phyloP scores from a whole-genome alignment of 2,113 vertebrate species.

The Sylvia atricapilla region DNA sequence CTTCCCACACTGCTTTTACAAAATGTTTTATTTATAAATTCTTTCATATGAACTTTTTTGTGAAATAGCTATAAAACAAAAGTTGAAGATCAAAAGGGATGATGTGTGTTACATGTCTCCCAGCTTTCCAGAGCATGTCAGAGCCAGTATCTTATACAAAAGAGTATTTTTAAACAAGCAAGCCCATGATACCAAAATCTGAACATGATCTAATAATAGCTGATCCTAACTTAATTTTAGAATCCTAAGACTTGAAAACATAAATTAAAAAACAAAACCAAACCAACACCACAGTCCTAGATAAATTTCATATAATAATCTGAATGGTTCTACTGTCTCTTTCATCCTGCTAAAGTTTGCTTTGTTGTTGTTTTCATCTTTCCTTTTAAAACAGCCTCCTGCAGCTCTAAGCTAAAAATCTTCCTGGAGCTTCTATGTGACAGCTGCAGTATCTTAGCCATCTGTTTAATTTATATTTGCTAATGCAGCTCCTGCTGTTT shows the following conservation, averaged over 20 bases:
- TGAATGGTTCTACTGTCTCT: not conserved
- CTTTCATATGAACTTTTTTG: not conserved
- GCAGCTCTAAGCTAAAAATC: slow-evolving; percentile 48
- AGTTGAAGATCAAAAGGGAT: not conserved
- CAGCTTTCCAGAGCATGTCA: not conserved
- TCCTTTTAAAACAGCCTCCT: slow-evolving; percentile 44
- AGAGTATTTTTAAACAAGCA: not conserved
- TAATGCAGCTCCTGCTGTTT: slow-evolving; percentile 69
- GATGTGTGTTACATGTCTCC: not conserved
- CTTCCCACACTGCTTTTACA: not conserved
- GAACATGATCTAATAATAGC: not conserved
- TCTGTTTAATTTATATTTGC: slow-evolving; percentile 71
- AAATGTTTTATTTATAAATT: not conserved
- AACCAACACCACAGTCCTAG: not conserved
- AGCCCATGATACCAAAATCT: not conserved
- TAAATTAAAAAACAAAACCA: not conserved
- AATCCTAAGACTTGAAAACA: not conserved
- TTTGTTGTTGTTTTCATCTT: slow-evolving; percentile 34
- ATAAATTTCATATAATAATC: not conserved
- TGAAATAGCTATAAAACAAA: not conserved
- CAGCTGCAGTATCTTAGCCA: slow-evolving; percentile 67
- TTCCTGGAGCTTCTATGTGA: slow-evolving; percentile 45
- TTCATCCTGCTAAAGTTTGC: not conserved
- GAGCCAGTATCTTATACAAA: not conserved
- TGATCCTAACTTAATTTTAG: not conserved